Base-by-base conservation (phyloP, 2,797 vertebrate genomes). In the Cynodonichthys magdalenae region DNA sequence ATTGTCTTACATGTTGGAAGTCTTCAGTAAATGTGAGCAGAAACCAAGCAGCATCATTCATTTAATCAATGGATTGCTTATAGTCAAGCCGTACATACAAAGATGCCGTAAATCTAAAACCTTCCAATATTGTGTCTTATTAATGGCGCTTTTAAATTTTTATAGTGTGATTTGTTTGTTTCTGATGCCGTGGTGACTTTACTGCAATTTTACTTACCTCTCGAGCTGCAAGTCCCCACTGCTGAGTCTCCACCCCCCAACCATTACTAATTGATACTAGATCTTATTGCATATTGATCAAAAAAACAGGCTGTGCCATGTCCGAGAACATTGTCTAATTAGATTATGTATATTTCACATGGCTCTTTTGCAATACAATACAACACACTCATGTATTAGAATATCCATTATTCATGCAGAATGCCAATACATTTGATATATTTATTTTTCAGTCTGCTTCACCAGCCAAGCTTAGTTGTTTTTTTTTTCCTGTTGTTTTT, bases 211-310 rank as follows among this genome's bases (percentile, higher is more conserved):
- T 77, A 76, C 55, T 82, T 81, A 77, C 82, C 67, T 85, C 88
- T 63, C 57, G 42, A 65, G 69, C 59, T 36, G 28, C 59, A 45
- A 20, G 58, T 70, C 71, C 71, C 66, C 81, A 36, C 68, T 53
- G 63, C 50, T 79, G 57, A 73, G 75, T 68, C 75, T 80, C 57
- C 52, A 66, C 61, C 31, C 81, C 67, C 70, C 57, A 48, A 57
- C 78, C 79, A 85, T 87, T 80, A 84, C 83, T 90, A 92, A 92
- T 87, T 92, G 89, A 88, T 88, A 86, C 73, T 79, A 83, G 84
- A 89, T 89, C 89, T 85, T 90, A 89, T 92, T 90, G 89, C 86
- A 75, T 90, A 91, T 91, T 87, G 89, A 92, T 91, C 85, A 89
- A 75, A 88, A 39, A 24, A 74, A 69, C 76, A 72, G 86, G 73